phyloP scores from a whole-genome alignment of 37 sponge, comb jelly and placozoan genomes.

The Hormiphora californensis region DNA sequence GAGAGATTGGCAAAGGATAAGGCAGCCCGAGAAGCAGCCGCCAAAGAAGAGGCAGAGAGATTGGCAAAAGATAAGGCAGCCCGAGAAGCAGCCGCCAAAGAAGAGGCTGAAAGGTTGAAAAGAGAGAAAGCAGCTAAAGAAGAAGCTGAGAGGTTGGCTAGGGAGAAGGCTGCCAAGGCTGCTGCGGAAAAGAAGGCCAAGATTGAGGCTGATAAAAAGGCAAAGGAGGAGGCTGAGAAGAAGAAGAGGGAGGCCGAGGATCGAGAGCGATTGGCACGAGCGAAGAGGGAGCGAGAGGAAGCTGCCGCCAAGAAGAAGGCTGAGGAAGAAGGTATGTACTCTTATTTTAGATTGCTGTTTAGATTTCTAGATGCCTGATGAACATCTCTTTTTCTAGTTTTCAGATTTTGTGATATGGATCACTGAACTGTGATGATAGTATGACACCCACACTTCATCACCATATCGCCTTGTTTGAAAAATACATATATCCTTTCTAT shows the following conservation, averaged over 20 bases:
- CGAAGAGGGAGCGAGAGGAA: not conserved
- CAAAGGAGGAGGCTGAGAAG: not conserved
- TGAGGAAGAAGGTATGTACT: slow-evolving; percentile 37
- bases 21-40: not conserved
- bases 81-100: not conserved
- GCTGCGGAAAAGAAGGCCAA: not conserved
- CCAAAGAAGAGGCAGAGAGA: slow-evolving; percentile 31
- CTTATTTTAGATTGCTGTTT: not conserved
- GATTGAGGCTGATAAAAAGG: not conserved
- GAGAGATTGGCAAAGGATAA: not conserved
- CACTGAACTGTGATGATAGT: not conserved
- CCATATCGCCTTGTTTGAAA: no score
- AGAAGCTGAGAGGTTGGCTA: not conserved
- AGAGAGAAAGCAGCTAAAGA: no score
- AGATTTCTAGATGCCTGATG: not conserved
- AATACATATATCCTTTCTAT: no score
- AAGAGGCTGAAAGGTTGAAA: not conserved
- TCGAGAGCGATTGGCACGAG: not conserved
- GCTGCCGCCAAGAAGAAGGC: not conserved
- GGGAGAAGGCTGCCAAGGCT: not conserved
- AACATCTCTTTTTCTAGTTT: not conserved
- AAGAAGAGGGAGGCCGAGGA: not conserved
- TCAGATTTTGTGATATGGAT: not conserved
- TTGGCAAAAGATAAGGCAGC: not conserved
- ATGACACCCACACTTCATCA: not conserved